A percentile compares a stretch with the other conserved stretches of the same genome.
Conservation (phyloP, 2,113 vertebrate genomes). For the Furnarius figulus region DNA sequence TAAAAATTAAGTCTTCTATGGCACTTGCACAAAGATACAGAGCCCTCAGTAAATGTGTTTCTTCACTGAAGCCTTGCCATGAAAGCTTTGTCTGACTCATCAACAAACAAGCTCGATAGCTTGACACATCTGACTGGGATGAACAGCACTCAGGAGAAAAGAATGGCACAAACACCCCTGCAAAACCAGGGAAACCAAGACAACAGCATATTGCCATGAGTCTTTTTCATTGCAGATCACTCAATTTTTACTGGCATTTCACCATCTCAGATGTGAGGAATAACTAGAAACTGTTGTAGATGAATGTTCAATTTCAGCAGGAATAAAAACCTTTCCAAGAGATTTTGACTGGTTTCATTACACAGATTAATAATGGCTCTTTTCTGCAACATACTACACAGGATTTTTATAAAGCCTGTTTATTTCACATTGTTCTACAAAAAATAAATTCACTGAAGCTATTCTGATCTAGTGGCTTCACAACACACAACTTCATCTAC, state of each 20-base stretch:
- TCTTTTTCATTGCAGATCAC: background rate
- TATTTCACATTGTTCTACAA: background rate
- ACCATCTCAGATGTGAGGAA: background rate
- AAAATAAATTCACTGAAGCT: background rate
- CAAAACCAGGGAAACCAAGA: background rate
- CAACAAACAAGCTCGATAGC: background rate
- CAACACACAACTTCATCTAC: background rate
- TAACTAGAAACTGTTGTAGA: background rate
- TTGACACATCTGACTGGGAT: background rate
- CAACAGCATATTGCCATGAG: background rate
- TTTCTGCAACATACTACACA: background rate
- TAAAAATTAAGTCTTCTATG: background rate
- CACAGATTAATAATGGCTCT: background rate
- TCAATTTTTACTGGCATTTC: background rate
- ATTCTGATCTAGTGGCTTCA: background rate
- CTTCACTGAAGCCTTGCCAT: background rate
- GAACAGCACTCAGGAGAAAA: background rate
- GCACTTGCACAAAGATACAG: background rate
- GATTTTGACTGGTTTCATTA: background rate
- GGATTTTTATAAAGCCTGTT: background rate
- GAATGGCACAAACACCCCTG: background rate
- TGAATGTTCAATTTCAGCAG: background rate
- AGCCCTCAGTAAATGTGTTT: background rate
- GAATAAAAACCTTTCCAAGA: background rate
- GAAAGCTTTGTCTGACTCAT: fast-evolving